A percentile compares a stretch with the other conserved stretches of the same genome.
phyloP scores from a whole-genome alignment of 2,113 vertebrate species.

The Epinephelus fuscoguttatus region DNA sequence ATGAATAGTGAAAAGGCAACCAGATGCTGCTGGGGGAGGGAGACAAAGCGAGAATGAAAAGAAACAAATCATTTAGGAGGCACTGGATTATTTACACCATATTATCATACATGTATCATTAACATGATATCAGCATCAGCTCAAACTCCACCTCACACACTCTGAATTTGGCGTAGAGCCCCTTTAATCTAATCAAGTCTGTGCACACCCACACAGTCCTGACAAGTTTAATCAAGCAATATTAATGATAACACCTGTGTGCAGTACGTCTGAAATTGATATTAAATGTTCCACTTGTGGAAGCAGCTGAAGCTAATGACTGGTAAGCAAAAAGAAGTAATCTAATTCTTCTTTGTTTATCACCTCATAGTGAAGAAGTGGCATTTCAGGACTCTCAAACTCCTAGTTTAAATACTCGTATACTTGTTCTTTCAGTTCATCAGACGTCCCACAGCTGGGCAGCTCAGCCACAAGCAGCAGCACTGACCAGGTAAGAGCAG shows the following conservation, averaged over 20 bases:
- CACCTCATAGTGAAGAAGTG: neutral
- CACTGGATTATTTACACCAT: too few species aligned
- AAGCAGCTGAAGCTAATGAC: neutral
- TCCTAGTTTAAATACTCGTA: neutral
- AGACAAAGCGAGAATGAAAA: too few species aligned
- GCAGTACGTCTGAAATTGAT: neutral
- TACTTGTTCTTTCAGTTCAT: slow-evolving; percentile 78
- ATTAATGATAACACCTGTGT: neutral
- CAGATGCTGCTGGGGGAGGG: too few species aligned
- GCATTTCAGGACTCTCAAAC: neutral
- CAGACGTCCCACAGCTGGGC: slow-evolving; percentile 79
- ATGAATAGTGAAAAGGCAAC: too few species aligned
- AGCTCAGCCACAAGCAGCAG: slow-evolving; percentile 80
- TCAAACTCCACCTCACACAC: too few species aligned
- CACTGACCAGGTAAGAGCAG: slow-evolving; percentile 81
- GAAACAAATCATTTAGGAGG: too few species aligned
- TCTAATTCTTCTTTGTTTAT: neutral
- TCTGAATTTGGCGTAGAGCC: too few species aligned
- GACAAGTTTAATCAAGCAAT: neutral
- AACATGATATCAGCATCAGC: too few species aligned
- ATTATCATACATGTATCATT: too few species aligned
- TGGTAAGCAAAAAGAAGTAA: neutral
- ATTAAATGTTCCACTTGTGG: neutral
- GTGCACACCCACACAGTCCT: neutral
- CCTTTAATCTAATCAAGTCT: neutral